Base-by-base conservation (phyloP, 1,140 invertebrate genomes). In the Drosophila triauraria region DNA sequence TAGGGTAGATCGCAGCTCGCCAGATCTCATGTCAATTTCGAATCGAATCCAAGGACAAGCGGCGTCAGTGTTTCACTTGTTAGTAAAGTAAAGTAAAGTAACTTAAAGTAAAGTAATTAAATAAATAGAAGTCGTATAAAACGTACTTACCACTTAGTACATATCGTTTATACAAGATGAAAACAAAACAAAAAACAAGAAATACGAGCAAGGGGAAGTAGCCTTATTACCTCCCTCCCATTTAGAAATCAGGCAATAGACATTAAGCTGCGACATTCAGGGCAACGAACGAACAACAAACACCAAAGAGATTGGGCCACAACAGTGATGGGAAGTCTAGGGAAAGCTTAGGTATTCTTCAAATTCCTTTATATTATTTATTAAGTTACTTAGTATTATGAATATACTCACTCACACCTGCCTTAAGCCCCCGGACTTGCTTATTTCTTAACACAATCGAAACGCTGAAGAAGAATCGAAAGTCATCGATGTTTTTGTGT, bases 21-120 rank as follows among this genome's bases (percentile, higher is more conserved):
- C 53, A 72, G 70, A 86, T 87, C 83, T 86, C 83, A 82, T 63
- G 83, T 87, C 83, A 86, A 86, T 86, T 86, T 79, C 44, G 13
- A 80, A 51, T 70, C 48, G 48, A 56, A 56, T 32, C 25, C 43
- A 23, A 56, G 30, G 20, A 53, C 35, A 42, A 40, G 38, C 61
- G 51, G 27, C 63, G 38, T 70, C 53, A 78, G 42, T 47, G 75
- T 70, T 83, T 70, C 63, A 70, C 63, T 81, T 81, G 40, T 63
- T 78, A 51, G 44, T 47, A 8, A 32, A 60, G 44, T 62, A 64
- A 79, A 56, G 8, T 57, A 59, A 32, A 13, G 1, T 51, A 51
- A 32, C 43, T 27, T 53, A 54, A 25, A 60, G 51, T 61, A 59
- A 78, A 54, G 17, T 58, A 56, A 38, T 15, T 20, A 38, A 20